phyloP scores from a whole-genome alignment of 2,888 invertebrate genomes.

The Zygogramma bicolorata region DNA sequence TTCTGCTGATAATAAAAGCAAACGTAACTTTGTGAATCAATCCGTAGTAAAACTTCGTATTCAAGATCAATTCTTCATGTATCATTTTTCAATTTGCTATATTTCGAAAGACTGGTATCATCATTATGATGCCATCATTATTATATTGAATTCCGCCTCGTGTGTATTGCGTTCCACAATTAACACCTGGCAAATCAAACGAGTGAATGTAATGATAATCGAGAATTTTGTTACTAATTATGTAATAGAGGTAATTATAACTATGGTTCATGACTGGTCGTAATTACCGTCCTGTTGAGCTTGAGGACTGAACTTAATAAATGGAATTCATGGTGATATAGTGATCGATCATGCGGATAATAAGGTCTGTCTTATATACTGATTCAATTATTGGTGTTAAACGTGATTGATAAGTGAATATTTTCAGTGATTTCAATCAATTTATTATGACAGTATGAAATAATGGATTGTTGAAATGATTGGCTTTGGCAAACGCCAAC shows the following conservation, averaged over 20 bases:
- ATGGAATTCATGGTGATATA: slow-evolving; percentile 1
- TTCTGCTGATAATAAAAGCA: too few relatives aligned
- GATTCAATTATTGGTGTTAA: neutral
- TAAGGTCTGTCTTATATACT: neutral
- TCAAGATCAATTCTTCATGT: too few relatives aligned
- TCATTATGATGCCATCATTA: too few relatives aligned
- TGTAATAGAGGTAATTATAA: slow-evolving; percentile 3
- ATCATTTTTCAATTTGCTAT: too few relatives aligned
- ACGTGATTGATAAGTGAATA: slow-evolving; percentile 3
- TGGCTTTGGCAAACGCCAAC: neutral
- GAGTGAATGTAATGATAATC: neutral
- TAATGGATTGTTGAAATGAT: neutral
- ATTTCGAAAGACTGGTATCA: too few relatives aligned
- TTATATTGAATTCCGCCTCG: too few relatives aligned
- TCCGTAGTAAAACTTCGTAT: too few relatives aligned
- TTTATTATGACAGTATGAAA: neutral
- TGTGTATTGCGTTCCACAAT: neutral
- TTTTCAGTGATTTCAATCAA: neutral
- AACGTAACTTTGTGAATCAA: too few relatives aligned
- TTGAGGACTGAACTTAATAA: neutral
- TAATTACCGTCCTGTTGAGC: slow-evolving; percentile 4
- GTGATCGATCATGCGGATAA: slow-evolving; percentile 9
- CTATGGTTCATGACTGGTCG: neutral
- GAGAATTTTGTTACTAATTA: neutral
- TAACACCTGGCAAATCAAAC: neutral